Percentiles rank a stretch among this genome's conserved stretches.
phyloP scores from a whole-genome alignment of 2,888 invertebrate genomes.

The Ectemnius continuus region DNA sequence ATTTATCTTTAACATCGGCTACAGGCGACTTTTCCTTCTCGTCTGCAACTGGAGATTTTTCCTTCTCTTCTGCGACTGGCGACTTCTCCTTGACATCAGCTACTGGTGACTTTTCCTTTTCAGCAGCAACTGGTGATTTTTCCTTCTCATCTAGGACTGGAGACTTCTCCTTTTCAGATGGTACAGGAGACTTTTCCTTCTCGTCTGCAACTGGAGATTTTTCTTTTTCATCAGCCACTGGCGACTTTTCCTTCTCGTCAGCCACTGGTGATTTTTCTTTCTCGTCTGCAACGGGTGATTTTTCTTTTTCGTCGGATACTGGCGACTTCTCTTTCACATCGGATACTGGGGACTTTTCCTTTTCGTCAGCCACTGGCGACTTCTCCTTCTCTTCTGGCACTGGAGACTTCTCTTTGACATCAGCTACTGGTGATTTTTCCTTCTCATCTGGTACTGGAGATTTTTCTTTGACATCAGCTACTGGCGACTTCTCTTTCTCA shows the following conservation, averaged over 20 bases:
- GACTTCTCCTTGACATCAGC: no score
- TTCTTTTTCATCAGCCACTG: constrained; percentile 19
- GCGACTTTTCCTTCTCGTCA: constrained; percentile 27
- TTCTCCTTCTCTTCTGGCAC: no score
- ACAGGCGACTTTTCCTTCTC: constrained; percentile 33
- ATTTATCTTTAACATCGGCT: constrained; percentile 19
- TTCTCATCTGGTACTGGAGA: no score
- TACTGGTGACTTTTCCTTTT: no score
- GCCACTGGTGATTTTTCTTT: constrained; percentile 5
- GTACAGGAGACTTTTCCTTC: background rate
- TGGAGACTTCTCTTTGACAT: no score
- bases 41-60: background rate
- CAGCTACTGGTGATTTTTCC: no score
- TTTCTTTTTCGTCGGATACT: background rate
- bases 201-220: constrained; percentile 23
- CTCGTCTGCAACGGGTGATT: constrained; percentile 14
- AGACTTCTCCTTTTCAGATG: background rate
- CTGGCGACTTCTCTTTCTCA: background rate
- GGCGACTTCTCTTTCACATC: no score
- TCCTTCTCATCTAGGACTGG: background rate
- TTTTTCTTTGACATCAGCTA: no score
- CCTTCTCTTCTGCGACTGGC: constrained; percentile 3
- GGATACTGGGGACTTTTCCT: no score
- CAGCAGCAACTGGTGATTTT: no score
- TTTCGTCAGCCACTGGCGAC: no score